Base-by-base conservation (phyloP, 2,888 invertebrate species). In the Trichacis sp. region DNA sequence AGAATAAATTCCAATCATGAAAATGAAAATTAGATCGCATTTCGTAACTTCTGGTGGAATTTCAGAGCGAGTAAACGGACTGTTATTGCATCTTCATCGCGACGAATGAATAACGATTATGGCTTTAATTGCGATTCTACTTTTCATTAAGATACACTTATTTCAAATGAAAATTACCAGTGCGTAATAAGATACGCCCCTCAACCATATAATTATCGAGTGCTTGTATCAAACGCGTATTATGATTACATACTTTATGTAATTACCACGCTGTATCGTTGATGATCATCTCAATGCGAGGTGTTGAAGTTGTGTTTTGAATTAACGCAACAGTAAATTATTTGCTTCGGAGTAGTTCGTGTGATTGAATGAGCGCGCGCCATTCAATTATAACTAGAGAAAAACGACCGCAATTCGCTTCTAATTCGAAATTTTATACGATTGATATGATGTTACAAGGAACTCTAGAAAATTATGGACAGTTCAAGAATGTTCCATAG, bases 151-250 rank as follows among this genome's bases (percentile, higher is more conserved):
- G n/a, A 43, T 11, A 8, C 12, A 36, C 36, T 54, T 43, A 53
- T 63, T 56, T 9, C 29, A 33, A n/a, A 24, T 47, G 45, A 48
- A 49, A 56, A 45, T 58, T 54, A 54, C 52, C n/a, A 42, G 46
- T 36, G 38, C 45, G 53, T 48, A 33, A 48, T 48, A 17, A 30
- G 29, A 48, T 15, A 48, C 48, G 11, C 43, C 18, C 18, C 11
- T 18, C 12, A 20, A 33, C 1, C 48, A 4, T 15, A 17, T 30
- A 48, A 48, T 48, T 48, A 15, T 11, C 14, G 14, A 48, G 30
- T 15, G 8, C 15, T 14, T 15, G 12, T 1, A 17, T 46, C 24
- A 20, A 14, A 33, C 48, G 14, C 9, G n/a, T 30, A 48, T 15
- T 14, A 6, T 48, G 30, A 48, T 33, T 48, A 33, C 14, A 30